A percentile compares a stretch with the other conserved stretches of the same genome.
phyloP scores from a whole-genome alignment of 2,797 vertebrate genomes.

The Synanceia verrucosa region DNA sequence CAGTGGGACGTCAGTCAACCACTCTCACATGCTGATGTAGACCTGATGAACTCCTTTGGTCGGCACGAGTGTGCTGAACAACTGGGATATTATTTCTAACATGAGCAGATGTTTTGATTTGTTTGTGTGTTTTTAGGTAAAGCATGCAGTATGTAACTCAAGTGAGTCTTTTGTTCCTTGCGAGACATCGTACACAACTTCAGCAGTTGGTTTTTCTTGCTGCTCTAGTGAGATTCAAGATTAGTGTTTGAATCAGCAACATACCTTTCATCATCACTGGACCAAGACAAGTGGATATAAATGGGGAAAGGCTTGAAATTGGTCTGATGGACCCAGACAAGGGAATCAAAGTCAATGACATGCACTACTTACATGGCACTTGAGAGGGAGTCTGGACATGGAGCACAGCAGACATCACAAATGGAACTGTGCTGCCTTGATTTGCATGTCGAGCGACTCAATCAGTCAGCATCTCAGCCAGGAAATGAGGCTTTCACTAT shows the following conservation, averaged over 20 bases:
- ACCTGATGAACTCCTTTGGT: slow-evolving; percentile 33
- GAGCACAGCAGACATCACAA: slow-evolving; percentile 36
- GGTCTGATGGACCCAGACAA: slow-evolving; percentile 32
- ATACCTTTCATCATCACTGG: slow-evolving; percentile 35
- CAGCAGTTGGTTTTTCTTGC: slow-evolving; percentile 30
- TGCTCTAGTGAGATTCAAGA: slow-evolving; percentile 31
- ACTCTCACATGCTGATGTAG: slow-evolving; percentile 38
- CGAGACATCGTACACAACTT: slow-evolving; percentile 28
- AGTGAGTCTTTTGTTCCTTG: slow-evolving; percentile 52
- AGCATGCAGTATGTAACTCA: slow-evolving; percentile 64
- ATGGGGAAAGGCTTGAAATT: slow-evolving; percentile 35
- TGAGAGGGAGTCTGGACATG: slow-evolving; percentile 24
- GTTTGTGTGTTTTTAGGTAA: slow-evolving; percentile 52
- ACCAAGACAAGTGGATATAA: slow-evolving; percentile 23
- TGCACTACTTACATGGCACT: slow-evolving; percentile 38
- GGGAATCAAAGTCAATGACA: slow-evolving; percentile 36
- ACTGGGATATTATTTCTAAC: slow-evolving; percentile 35
- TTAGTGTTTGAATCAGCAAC: slow-evolving; percentile 10
- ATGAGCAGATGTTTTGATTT: slow-evolving; percentile 40
- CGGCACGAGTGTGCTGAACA: slow-evolving; percentile 37
- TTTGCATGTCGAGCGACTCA: slow-evolving; percentile 67
- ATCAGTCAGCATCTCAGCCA: slow-evolving; percentile 48
- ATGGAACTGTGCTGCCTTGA: slow-evolving; percentile 46
- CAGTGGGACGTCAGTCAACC: slow-evolving; percentile 36
- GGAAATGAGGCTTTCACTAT: slow-evolving; percentile 44